Conservation (phyloP, 1,140 invertebrate species). For the Drosophila ercepeae region DNA sequence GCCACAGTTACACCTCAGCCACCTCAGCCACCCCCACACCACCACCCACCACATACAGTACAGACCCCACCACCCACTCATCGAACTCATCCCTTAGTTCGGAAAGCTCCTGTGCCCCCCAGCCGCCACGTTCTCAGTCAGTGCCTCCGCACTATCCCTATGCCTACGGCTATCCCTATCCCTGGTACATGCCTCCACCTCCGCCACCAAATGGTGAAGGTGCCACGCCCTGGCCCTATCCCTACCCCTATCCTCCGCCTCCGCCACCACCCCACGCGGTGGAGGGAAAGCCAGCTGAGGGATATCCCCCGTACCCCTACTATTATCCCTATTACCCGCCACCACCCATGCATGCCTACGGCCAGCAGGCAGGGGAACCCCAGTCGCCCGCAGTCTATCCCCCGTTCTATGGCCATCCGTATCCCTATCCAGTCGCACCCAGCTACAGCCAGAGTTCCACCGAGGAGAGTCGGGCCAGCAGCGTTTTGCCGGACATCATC, state of each 20-base stretch:
- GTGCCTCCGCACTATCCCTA: conserved; percentile 74
- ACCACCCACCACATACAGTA: conserved; percentile 21
- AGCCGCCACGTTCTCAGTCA: conserved; percentile 56
- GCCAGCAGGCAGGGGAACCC: conserved; percentile 24
- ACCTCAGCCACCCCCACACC: conserved; percentile 37
- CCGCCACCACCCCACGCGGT: conserved; percentile 40
- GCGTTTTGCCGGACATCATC: conserved; percentile 75
- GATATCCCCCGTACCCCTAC: conserved; percentile 65
- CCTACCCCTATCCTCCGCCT: conserved; percentile 64
- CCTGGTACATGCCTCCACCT: conserved; percentile 70
- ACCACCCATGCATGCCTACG: conserved; percentile 48
- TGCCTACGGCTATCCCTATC: conserved; percentile 69
- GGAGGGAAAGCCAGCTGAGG: conserved; percentile 50
- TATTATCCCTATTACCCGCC: conserved; percentile 74
- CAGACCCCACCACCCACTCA: conserved; percentile 54
- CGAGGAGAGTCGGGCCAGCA: conserved; percentile 69
- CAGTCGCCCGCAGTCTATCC: conserved; percentile 36
- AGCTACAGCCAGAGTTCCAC: conserved; percentile 72
- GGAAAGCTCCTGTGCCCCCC: conserved; percentile 59
- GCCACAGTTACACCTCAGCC: conserved; percentile 59
- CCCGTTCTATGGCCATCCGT: conserved; percentile 62
- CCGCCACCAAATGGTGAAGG: conserved; percentile 18
- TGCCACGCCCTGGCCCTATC: conserved; percentile 56
- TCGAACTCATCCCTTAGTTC: conserved; percentile 74
- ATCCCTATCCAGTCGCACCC: conserved; percentile 72